A percentile compares a stretch with the other conserved stretches of the same genome.
These are phyloP conservation scores for Dyspetes luteomarginatus DNA, from an alignment of 2,888 invertebrate species.

Conservation along the genomic window DNA sequence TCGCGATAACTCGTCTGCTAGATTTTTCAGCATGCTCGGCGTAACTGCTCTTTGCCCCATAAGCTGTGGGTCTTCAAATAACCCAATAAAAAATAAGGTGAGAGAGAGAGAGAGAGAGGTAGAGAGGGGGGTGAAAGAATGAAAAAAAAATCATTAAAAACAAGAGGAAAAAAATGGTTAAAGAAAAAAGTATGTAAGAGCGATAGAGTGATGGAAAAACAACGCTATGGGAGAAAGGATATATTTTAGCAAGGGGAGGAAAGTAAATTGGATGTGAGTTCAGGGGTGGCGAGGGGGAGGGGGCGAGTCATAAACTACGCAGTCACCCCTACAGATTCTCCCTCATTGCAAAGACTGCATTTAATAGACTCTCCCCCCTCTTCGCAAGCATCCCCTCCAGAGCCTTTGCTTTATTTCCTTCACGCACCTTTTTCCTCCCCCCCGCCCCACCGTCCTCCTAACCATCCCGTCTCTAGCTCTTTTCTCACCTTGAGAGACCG, in stretches of 20 bases:
- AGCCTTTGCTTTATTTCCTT: constrained; percentile 41
- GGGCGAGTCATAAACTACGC: constrained; percentile 63
- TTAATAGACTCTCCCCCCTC: constrained; percentile 64
- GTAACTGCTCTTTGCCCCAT: constrained; percentile 21
- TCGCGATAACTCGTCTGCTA: constrained; percentile 46
- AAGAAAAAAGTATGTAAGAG: not conserved
- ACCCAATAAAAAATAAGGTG: not conserved
- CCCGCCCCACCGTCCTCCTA: not conserved
- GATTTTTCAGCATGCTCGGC: constrained; percentile 54
- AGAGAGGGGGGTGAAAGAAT: not conserved
- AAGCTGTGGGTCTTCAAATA: constrained; percentile 4
- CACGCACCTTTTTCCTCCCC: constrained; percentile 28
- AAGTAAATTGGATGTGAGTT: constrained; percentile 42
- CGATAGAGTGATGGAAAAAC: not conserved
- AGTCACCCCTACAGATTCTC: constrained; percentile 29
- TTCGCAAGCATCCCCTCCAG: constrained; percentile 32
- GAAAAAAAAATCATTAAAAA: no score
- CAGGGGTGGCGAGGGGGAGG: constrained; percentile 45
- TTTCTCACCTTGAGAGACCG: constrained; percentile 30
- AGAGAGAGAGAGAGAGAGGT: not conserved
- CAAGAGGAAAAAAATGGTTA: no score
- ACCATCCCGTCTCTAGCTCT: constrained; percentile 1
- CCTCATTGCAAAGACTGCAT: constrained; percentile 66
- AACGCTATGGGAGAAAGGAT: not conserved
- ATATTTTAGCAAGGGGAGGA: constrained; percentile 5